Base-by-base conservation (phyloP, 2,113 vertebrate genomes). In the Hemiprocne comata region DNA sequence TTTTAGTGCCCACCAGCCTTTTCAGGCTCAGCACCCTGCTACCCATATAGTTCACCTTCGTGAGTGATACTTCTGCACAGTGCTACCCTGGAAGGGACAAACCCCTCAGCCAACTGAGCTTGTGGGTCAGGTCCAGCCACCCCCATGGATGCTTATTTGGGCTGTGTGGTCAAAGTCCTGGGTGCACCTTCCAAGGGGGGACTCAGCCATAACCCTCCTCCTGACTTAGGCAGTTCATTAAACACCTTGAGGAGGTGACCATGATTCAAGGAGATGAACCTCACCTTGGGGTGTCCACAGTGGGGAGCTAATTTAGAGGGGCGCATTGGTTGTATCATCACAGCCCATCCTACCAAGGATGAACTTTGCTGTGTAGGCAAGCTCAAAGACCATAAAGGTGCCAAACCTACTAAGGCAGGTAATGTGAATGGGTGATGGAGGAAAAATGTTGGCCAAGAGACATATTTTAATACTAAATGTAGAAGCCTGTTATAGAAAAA, bases 1-100 rank as follows among this genome's bases (percentile, higher is more conserved):
- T 75, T 91, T 57, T 44, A 75, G 53, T 0, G 2, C 42, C 38
- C 26, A 48, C 17, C 34, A 60, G 20, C 40, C 38, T 78, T 53
- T 61, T 53, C 26, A 76, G 73, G 71, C 46, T 85, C 58, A 82
- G 57, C 25, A 34, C 4, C 15, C 20, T 33, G 73, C 62, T 69
- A 50, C 31, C 44, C 58, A 50, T 25, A 0, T 1, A 75, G 40
- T 25, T 69, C 13, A 28, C 82, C 36, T 36, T 3, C 17, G 34
- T 0, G 9, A 51, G 42, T 20, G 13, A 54, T 23, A 40, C 6
- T 38, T 73, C 60, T 60, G 29, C 44, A 12, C 0, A 1, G 38
- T 0, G 0, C 44, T 38, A 15, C 44, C 17, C 17, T 34, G 54
- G 64, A 79, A 51, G 17, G 50, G 34, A 42, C 34, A 72, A 83